These are phyloP conservation scores for Tipula helvola DNA, from an alignment of 2,888 invertebrate genomes.

Conservation along the genomic window DNA sequence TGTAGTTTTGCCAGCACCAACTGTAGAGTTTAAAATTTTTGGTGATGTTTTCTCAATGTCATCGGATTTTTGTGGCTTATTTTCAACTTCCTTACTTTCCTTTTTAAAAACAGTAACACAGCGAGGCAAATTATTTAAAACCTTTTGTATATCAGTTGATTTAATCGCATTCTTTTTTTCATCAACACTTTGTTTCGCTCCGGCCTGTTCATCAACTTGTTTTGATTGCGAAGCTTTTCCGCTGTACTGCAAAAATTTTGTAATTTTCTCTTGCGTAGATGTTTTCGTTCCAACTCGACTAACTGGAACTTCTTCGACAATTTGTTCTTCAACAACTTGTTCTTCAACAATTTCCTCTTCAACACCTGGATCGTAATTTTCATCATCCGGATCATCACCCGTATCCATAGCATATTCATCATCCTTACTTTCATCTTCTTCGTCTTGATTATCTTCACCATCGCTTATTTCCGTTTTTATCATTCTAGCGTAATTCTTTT, in stretches of 20 bases:
- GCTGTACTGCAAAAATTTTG: background rate
- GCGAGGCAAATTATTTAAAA: slow-evolving; percentile 13
- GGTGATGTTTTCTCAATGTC: background rate
- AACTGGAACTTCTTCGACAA: slow-evolving; percentile 15
- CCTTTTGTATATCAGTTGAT: slow-evolving; percentile 11
- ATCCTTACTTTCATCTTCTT: slow-evolving; percentile 16
- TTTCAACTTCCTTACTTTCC: slow-evolving; percentile 10
- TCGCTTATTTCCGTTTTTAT: slow-evolving; percentile 14
- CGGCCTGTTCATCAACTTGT: slow-evolving; percentile 23
- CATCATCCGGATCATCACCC: slow-evolving; percentile 8
- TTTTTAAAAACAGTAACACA: slow-evolving; percentile 15
- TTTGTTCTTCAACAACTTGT: slow-evolving; percentile 24
- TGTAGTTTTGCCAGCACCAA: background rate
- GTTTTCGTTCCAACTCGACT: background rate
- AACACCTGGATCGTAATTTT: slow-evolving; percentile 25
- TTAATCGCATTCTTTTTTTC: background rate
- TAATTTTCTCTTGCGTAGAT: slow-evolving; percentile 8
- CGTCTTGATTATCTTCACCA: slow-evolving; percentile 14
- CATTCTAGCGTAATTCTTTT: slow-evolving; percentile 11
- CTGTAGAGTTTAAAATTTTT: background rate
- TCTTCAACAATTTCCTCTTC: slow-evolving; percentile 21
- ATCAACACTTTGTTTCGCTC: slow-evolving; percentile 31
- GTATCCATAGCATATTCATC: slow-evolving; percentile 8
- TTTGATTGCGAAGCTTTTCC: slow-evolving; percentile 25
- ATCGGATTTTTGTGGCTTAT: background rate